Evolutionary conservation across 2,113 vertebrate genomes (phyloP), one percentile per base, ranked within the genome.

Genomic region (Polypterus senegalus): DNA sequence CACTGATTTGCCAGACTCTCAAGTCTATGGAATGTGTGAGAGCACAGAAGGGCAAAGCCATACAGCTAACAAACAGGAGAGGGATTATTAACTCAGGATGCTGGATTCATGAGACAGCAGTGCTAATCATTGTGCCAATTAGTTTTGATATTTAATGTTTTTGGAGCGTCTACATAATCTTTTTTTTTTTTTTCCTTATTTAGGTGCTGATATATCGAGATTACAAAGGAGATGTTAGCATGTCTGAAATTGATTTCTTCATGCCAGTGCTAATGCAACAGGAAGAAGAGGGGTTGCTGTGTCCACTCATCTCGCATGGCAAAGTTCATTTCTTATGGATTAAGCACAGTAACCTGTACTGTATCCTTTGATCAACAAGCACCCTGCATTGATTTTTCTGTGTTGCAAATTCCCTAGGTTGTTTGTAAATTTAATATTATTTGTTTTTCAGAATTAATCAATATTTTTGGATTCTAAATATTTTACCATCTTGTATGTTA

Each of bases 311-410:
- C 61, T 76, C 83, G 11, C 83, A 78, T 0, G 92, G 92, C 69
- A 77, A 27, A 0, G 82, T 94, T 7, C 91, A 95, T 66, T 97
- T 95, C 75, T 73, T 97, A 60, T 97, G 94, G 94, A 92, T 97
- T 85, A 95, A 96, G 53, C 83, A 97, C 76, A 87, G 80, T 86
- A 97, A 97, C 78, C 86, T 97, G 2, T 97, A 97, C 79, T 52
- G 94, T 92, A 97, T 93, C 92, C 83, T 78, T 67, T n/a, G 58
- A 48, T 2, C 6, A n/a, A 3, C 7, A 9, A n/a, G 45, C 1
- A 10, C 44, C 27, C 7, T 9, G 46, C 47, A 47, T 10, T 3
- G 8, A 4, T 43, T 47, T 46, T 10, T 7, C 4, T 27, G 11
- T 58, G 57, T n/a, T 5, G 9, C n/a, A 27, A 44, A 46, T 11